Base-by-base conservation (phyloP, 2,888 invertebrate genomes). In the Drosophila niveifrons region DNA sequence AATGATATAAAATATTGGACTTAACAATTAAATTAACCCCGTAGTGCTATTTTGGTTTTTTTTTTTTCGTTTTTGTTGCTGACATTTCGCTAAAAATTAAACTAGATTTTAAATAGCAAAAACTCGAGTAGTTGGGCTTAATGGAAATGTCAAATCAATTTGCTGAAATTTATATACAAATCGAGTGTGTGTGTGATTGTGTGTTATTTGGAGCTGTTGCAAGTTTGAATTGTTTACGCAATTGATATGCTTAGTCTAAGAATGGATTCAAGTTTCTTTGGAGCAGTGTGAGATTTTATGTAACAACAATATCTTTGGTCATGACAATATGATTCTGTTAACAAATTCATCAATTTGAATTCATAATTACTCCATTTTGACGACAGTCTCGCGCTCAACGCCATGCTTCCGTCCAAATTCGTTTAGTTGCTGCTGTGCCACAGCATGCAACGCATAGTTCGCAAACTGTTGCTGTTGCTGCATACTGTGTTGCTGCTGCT, bases 351-450 rank as follows among this genome's bases (percentile, higher is more conserved):
- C 11, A 11, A 43, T 29, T 36, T 47, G 31, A 28, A 52, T 36
- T 61, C n/a, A 43, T 23, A 13, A 10, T 68, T 78, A 92, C 69
- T 92, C 92, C 88, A 91, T 90, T 83, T 92, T 92, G 28, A 92
- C 91, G 48, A 91, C 89, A n/a, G 92, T 82, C 31, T 91, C 90
- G 29, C 91, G 89, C 43, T 92, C 92, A 48, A 69, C 72, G 46
- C 72, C 75, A 43, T 90, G 89, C 66, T 91, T 91, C 7, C 90
- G 80, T 3, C 84, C 89, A 28, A 91, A 85, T 52, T 91, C 91
- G n/a, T 90, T 83, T 56, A 89, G 70, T 72, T 91, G 89, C 50
- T 90, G 84, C 2, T 90, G 89, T 29, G 83, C 66, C 15, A 79
- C 82, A 13, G 88, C 82, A 52, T 88, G 88, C 66, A 90, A 72